phyloP scores from a whole-genome alignment of 2,797 vertebrate species.

The Pangasius macronema region DNA sequence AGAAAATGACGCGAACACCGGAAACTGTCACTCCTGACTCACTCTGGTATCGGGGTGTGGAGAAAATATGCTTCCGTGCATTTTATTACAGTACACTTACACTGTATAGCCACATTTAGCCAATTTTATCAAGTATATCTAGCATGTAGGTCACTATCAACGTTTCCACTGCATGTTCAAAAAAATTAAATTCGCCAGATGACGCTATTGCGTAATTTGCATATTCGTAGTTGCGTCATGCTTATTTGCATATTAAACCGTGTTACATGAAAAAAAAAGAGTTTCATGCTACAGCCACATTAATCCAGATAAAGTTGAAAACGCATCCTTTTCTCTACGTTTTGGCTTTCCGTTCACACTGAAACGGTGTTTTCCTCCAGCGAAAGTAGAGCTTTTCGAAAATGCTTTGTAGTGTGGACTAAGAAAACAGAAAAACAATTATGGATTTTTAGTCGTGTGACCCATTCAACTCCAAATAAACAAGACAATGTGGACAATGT shows the following conservation, averaged over 20 bases:
- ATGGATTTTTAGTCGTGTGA: no score
- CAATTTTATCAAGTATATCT: background rate
- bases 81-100: background rate
- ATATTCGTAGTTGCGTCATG: background rate
- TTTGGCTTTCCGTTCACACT: no score
- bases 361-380: no score
- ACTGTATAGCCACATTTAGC: background rate
- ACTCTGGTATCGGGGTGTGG: background rate
- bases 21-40: background rate
- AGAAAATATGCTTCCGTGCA: background rate
- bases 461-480: no score
- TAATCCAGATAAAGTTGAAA: no score
- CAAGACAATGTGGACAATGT: no score
- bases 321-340: no score
- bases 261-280: background rate
- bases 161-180: background rate
- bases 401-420: no score
- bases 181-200: background rate
- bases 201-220: background rate
- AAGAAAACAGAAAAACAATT: no score
- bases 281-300: no score
- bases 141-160: background rate
- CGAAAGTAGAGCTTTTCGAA: no score
- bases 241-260: no score
- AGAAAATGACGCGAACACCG: background rate